Evolutionary conservation across 2,797 vertebrate species (phyloP), one percentile per base, ranked within the genome.

Genomic region (Hippopotamyrus pictus): DNA sequence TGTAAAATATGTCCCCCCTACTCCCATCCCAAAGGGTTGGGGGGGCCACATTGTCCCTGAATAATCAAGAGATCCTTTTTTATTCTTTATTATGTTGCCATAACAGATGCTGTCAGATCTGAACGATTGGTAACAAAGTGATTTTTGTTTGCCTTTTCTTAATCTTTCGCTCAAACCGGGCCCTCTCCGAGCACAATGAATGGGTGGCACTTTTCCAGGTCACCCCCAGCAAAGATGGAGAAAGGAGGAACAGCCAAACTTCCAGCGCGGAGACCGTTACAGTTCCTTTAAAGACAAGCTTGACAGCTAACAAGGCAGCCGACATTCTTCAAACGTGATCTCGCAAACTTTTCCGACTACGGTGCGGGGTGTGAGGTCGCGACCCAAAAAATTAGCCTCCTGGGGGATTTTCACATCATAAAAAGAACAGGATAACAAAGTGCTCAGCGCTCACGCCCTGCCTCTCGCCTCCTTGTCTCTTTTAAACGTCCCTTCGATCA

Each of bases 391-490:
- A 91, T 94, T 90, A 57, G 91, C 93, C 93, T 91, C 88, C 92
- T 90, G 59, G 91, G 92, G 93, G 93, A 93, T 86, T 92, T 89
- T 89, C 88, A 73, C 90, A 82, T 90, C 90, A 89, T 41, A 91
- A 91, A 93, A 94, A 95, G 92, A 93, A 94, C 92, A 92, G 91
- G 86, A 84, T 33, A 93, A 93, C 95, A 94, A 95, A 94, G 94
- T 92, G 89, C 92, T 89, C 93, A 51, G 88, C 37, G 73, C 89
- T 91, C 79, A 46, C 59, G 92, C 88, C 73, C 29, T 86, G 92
- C 11, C 50, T 33, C 14, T 51, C 29, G 17, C 25, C 59, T 51
- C 1, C 7, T 29, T 48, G 19, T 19, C 17, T 51, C 84, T 17
- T 37, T 54, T 44, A 37, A 22, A 22, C 92, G 91, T 93, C 93